Conservation (phyloP, 2,113 vertebrate species). For the Saccopteryx leptura region DNA sequence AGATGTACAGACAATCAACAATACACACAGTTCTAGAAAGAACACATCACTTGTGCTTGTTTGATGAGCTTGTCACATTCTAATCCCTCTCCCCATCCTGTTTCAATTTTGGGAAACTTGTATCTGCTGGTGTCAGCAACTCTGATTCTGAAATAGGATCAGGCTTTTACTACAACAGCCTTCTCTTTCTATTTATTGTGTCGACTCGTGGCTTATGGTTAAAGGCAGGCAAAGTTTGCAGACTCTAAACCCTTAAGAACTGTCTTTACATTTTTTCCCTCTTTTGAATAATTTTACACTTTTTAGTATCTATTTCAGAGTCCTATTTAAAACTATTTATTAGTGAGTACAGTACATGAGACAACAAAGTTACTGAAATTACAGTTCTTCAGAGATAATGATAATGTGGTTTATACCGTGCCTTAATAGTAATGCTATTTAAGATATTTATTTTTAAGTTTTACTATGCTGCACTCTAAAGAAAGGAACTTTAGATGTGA, state of each 20-base stretch:
- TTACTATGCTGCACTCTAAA: constrained; percentile 97
- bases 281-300: constrained; percentile 88
- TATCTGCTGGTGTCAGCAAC: constrained; percentile 96
- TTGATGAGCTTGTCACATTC: constrained; percentile 98
- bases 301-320: constrained; percentile 90
- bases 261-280: constrained; percentile 81
- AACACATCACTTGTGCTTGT: constrained; percentile 96
- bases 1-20: constrained; percentile 92
- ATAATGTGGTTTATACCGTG: constrained; percentile 94
- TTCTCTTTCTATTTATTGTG: constrained; percentile 92
- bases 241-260: constrained; percentile 90
- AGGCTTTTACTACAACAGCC: constrained; percentile 90
- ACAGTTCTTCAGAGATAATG: constrained; percentile 91
- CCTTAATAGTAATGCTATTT: constrained; percentile 99
- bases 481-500: constrained; percentile 96
- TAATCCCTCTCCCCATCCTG: constrained; percentile 94
- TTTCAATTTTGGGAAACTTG: constrained; percentile 95
- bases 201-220: constrained; percentile 88
- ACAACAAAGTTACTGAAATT: constrained; percentile 88
- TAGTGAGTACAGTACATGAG: constrained; percentile 87
- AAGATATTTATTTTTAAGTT: constrained; percentile 99
- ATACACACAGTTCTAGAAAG: constrained; percentile 96
- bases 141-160: constrained; percentile 95
- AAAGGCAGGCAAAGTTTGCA: constrained; percentile 89
- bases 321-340: constrained; percentile 92